A percentile compares a stretch with the other conserved stretches of the same genome.
These are phyloP conservation scores for Pedionomus torquatus DNA, from an alignment of 2,113 vertebrate species.

Conservation along the genomic window DNA sequence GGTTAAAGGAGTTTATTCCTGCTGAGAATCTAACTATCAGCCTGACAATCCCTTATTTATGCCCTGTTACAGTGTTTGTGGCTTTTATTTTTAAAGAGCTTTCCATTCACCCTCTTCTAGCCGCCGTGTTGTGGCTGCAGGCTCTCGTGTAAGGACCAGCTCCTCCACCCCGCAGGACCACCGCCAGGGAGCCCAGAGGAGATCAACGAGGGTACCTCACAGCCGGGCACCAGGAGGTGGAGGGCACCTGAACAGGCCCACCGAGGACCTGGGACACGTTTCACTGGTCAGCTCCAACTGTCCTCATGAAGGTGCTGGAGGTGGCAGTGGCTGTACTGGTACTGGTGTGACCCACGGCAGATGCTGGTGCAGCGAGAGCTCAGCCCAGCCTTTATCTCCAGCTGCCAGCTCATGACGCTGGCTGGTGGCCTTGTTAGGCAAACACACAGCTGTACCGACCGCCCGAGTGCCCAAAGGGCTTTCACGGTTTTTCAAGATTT, in stretches of 20 bases:
- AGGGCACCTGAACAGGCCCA: not conserved
- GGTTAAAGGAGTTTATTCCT: not conserved
- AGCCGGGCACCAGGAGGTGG: fast-evolving
- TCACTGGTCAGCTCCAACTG: not conserved
- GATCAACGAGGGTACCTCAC: too few relatives aligned
- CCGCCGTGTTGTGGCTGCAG: too few relatives aligned
- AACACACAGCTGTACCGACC: not conserved
- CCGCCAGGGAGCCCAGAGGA: too few relatives aligned
- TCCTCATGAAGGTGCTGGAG: not conserved
- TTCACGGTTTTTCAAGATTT: not conserved
- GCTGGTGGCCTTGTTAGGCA: not conserved
- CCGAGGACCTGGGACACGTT: fast-evolving
- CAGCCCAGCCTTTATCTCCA: not conserved
- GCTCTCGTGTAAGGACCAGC: not conserved
- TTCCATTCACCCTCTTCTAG: not conserved
- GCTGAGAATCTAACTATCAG: not conserved
- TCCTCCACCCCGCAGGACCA: too few relatives aligned
- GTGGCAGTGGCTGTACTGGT: not conserved
- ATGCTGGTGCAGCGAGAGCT: not conserved
- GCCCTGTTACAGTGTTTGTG: not conserved
- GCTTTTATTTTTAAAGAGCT: not conserved
- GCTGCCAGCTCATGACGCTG: not conserved
- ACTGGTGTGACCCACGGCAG: not conserved
- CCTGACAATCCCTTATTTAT: not conserved
- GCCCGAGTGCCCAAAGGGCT: not conserved